phyloP scores from a whole-genome alignment of 92 coral and sea anemone species.

The Galaxea fascicularis region DNA sequence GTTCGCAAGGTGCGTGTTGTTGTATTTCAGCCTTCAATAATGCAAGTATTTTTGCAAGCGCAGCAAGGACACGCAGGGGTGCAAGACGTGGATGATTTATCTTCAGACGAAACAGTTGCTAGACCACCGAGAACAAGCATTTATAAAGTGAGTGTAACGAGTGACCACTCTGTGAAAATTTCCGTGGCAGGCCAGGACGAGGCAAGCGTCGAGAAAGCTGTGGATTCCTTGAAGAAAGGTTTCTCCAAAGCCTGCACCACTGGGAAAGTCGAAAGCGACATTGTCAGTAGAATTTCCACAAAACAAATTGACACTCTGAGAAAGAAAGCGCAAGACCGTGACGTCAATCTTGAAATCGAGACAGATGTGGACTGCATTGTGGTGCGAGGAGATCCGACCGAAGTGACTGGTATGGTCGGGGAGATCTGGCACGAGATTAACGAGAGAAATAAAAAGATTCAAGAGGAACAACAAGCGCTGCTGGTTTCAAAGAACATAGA shows the following conservation, averaged over 20 bases:
- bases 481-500: constrained; percentile 67
- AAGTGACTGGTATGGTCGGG: constrained; percentile 37
- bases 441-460: constrained; percentile 63
- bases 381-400: constrained; percentile 76
- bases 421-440: constrained; percentile 21
- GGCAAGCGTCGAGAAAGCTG: constrained; percentile 42
- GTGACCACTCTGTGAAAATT: constrained; percentile 7
- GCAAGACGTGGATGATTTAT: neutral
- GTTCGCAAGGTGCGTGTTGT: constrained; percentile 30
- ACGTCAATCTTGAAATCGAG: constrained; percentile 68
- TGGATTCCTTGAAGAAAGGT: constrained; percentile 36
- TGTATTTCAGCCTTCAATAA: constrained; percentile 19
- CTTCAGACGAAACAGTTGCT: neutral
- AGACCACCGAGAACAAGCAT: neutral
- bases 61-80: neutral
- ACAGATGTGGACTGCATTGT: constrained; percentile 57
- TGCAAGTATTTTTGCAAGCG: neutral
- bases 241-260: constrained; percentile 66
- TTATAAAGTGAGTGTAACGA: neutral
- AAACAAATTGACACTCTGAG: constrained; percentile 40
- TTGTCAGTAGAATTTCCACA: constrained; percentile 51
- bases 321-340: constrained; percentile 57
- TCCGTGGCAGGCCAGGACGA: constrained; percentile 33
- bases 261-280: constrained; percentile 63
- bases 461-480: constrained; percentile 63